Evolutionary conservation across 1,140 invertebrate species (phyloP), one percentile per base, ranked within the genome.

Genomic region (Bombus haemorrhoidalis): DNA sequence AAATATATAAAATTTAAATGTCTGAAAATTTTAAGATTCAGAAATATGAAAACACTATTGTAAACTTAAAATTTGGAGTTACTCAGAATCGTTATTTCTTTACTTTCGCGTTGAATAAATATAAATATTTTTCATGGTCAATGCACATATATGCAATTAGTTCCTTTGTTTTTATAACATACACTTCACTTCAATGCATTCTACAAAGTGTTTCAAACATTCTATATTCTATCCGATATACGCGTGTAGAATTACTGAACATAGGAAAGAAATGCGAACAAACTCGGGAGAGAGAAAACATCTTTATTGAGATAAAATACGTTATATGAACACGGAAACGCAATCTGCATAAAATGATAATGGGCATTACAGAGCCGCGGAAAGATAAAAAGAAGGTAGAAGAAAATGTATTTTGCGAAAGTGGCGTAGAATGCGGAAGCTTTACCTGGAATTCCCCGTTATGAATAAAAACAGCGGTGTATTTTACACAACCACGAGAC

Each of bases 321-420:
- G 32, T 37, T 25, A 28, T 39, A 37, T 22, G 37, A n/a, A 83
- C 78, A 53, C 32, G n/a, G 12, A 37, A 47, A 43, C 6, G 64
- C 64, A 78, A 83, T 83, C 74, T 69, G 47, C 74, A 47, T 79
- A 37, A 84, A 84, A 79, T 34, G 82, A 84, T 71, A 84, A 57
- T 28, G 53, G 47, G 15, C 75, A 47, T 84, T 53, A 53, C 47
- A 53, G 47, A 53, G 18, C 18, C 78, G n/a, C 1, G 15, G 32
- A 57, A 22, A 69, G 47, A 43, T 34, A 34, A n/a, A n/a, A 22
- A 10, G 41, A 22, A 18, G 2, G 53, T 57, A 47, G 53, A 69
- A 34, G 18, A 39, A 75, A 69, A 57, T 12, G 37, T 43, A 13
- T 28, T 77, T 68, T 32, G 1, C 22, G 25, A 4, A 8, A 34